Percentiles rank a stretch among this genome's conserved stretches.
phyloP scores from a whole-genome alignment of 2,113 vertebrate genomes.

The Albula goreensis region DNA sequence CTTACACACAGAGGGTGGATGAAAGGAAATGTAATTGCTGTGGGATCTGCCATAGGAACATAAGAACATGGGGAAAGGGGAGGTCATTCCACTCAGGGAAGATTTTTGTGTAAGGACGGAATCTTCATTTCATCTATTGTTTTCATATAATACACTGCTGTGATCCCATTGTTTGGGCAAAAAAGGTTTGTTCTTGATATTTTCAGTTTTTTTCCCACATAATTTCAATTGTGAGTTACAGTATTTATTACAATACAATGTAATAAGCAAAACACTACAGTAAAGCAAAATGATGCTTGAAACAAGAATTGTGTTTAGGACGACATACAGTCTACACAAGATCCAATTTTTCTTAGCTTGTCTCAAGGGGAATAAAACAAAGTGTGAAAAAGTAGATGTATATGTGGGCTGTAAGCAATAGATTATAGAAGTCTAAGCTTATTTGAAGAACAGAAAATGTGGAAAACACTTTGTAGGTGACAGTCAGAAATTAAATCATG shows the following conservation, averaged over 20 bases:
- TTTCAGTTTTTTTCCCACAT: no score
- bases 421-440: background rate
- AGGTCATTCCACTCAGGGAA: no score
- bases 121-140: no score
- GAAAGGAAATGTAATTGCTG: no score
- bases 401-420: background rate
- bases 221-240: background rate
- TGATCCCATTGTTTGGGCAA: no score
- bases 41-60: no score
- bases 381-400: background rate
- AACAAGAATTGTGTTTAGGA: background rate
- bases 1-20: no score
- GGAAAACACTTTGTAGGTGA: background rate
- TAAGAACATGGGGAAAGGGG: no score
- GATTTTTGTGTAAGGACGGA: no score
- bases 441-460: background rate
- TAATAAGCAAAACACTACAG: background rate
- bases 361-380: background rate
- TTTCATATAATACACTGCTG: no score
- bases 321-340: background rate
- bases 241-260: background rate
- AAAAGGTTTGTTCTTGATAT: no score
- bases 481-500: background rate
- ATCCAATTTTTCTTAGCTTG: background rate
- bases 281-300: background rate